Percentiles rank a stretch among this genome's conserved stretches.
Evolutionary conservation across 2,888 invertebrate genomes (phyloP).

Genomic region (Volucella zonaria): DNA sequence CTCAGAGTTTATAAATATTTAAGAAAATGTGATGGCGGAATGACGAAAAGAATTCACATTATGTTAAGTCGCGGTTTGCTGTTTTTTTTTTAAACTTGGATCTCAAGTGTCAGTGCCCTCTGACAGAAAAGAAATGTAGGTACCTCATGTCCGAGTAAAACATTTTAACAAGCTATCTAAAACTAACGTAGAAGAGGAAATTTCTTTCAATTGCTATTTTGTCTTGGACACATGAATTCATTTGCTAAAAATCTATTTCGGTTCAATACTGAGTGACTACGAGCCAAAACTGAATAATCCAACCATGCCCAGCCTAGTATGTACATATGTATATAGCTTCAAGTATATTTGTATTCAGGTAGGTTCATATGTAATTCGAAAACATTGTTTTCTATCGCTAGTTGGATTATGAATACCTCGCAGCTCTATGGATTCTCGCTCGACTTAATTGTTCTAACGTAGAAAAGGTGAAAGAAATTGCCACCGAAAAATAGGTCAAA

Average conservation of each 20-base stretch:
- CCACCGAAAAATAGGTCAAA: conserved; percentile 57
- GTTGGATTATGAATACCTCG: not conserved
- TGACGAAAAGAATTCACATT: conserved; percentile 1
- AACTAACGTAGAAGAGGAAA: not conserved
- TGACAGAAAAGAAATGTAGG: conserved; percentile 20
- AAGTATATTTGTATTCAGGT: too few relatives aligned
- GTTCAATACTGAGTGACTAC: not conserved
- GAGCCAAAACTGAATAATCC: not conserved
- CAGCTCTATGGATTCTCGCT: not conserved
- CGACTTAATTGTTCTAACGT: conserved; percentile 5
- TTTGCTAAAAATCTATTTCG: conserved; percentile 38
- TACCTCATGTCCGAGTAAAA: conserved; percentile 10
- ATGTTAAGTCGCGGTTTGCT: conserved; percentile 6
- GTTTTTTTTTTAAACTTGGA: conserved; percentile 5
- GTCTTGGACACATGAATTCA: conserved; percentile 23
- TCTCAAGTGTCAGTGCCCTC: conserved; percentile 41
- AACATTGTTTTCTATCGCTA: not conserved
- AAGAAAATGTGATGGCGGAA: conserved; percentile 22
- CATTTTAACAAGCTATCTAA: conserved; percentile 42
- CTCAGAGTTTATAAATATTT: not conserved
- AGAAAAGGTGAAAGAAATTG: conserved; percentile 39
- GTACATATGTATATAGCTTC: too few relatives aligned
- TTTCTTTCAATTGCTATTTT: conserved; percentile 39
- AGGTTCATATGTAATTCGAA: not conserved
- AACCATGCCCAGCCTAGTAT: not conserved